A percentile compares a stretch with the other conserved stretches of the same genome.
These are phyloP conservation scores for Heliocidaris erythrogramma DNA, from an alignment of 35 echinoderm and acorn worm species.

Conservation along the genomic window DNA sequence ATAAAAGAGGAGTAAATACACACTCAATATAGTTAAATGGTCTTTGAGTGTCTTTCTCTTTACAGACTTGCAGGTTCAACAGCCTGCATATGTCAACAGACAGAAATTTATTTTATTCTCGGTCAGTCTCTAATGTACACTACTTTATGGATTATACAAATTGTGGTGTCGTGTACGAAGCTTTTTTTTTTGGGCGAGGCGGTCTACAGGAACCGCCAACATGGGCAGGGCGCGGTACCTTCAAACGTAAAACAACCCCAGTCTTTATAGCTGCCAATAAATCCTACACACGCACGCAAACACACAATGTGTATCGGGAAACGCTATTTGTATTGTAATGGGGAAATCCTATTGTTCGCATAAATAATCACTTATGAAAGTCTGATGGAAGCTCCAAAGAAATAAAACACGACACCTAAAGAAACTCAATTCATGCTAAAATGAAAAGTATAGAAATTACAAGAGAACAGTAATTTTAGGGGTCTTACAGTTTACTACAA, in stretches of 20 bases:
- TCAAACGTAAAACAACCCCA: neutral
- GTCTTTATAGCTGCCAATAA: neutral
- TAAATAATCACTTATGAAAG: too few relatives aligned
- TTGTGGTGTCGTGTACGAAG: slow-evolving; percentile 7
- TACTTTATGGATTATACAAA: slow-evolving; percentile 44
- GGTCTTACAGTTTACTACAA: too few relatives aligned
- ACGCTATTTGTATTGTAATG: neutral
- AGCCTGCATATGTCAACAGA: slow-evolving; percentile 43
- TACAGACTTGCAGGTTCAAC: slow-evolving; percentile 6
- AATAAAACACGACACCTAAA: neutral
- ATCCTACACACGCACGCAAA: neutral
- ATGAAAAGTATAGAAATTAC: too few relatives aligned
- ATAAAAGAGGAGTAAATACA: slow-evolving; percentile 33
- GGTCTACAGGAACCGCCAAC: neutral
- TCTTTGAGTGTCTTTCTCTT: slow-evolving; percentile 31
- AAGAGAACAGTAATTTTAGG: too few relatives aligned
- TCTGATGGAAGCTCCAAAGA: too few relatives aligned
- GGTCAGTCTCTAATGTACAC: slow-evolving; percentile 25
- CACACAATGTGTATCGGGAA: neutral
- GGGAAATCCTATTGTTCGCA: too few relatives aligned
- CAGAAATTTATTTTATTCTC: slow-evolving; percentile 30
- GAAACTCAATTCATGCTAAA: neutral
- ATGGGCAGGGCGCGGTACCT: slow-evolving; percentile 16
- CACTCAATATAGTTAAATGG: slow-evolving; percentile 21
- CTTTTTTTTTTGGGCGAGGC: neutral